Percentiles rank a stretch among this genome's conserved stretches.
phyloP scores from a whole-genome alignment of 2,797 vertebrate genomes.

The Potorous gilbertii region DNA sequence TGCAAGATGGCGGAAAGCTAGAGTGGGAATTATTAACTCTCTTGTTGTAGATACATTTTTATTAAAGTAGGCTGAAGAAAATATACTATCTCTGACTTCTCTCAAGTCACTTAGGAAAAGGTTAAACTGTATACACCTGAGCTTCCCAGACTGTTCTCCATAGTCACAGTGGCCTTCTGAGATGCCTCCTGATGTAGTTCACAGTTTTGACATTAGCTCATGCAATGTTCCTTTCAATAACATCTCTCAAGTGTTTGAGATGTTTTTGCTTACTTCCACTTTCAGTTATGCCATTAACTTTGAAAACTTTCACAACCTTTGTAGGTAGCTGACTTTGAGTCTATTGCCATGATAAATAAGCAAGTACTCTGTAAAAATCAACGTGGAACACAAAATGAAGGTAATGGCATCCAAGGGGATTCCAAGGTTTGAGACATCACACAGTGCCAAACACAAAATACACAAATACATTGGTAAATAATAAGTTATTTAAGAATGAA shows the following conservation, averaged over 20 bases:
- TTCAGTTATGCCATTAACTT: background rate
- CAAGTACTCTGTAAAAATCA: background rate
- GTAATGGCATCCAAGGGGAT: background rate
- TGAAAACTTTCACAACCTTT: background rate
- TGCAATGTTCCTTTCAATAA: background rate
- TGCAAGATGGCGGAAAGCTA: too few species aligned
- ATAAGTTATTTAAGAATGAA: background rate
- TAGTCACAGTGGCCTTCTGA: background rate
- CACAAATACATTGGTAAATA: background rate
- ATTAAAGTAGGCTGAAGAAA: background rate
- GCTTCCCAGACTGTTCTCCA: background rate
- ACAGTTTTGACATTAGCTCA: background rate
- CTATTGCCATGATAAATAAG: background rate
- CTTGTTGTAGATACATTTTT: background rate
- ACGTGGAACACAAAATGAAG: background rate
- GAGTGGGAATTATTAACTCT: background rate
- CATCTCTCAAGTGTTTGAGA: background rate
- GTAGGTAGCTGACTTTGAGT: background rate
- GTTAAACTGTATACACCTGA: background rate
- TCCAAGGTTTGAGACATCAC: background rate
- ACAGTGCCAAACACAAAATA: background rate
- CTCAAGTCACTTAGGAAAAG: background rate
- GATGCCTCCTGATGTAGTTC: background rate
- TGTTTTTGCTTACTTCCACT: background rate
- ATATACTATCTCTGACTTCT: background rate